A percentile compares a stretch with the other conserved stretches of the same genome.
Evolutionary conservation across 1,140 invertebrate species (phyloP).

Genomic region (Phymastichus coffea): DNA sequence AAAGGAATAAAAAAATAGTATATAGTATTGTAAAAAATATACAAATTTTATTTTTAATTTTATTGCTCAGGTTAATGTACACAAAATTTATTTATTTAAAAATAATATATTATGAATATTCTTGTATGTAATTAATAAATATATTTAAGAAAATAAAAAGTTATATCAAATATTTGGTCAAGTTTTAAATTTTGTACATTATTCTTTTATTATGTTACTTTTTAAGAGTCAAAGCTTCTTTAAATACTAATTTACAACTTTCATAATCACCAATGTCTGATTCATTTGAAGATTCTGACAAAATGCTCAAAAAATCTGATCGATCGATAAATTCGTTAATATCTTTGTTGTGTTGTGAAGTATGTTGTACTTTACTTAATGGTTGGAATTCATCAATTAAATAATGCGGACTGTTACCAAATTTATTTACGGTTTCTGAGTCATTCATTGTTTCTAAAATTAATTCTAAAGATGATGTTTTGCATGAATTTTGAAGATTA

Average conservation of each 20-base stretch:
- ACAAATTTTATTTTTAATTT: constrained; percentile 8
- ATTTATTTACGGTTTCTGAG: neutral
- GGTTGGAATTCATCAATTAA: too few species aligned
- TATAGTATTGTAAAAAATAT: neutral
- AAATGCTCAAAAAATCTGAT: constrained; percentile 1
- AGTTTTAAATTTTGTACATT: neutral
- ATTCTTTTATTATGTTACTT: neutral
- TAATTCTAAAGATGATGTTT: neutral
- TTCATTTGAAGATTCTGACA: constrained; percentile 19
- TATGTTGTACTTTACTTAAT: too few species aligned
- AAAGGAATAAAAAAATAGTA: constrained; percentile 22
- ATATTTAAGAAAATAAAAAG: neutral
- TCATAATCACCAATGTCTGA: constrained; percentile 10
- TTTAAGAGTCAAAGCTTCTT: constrained; percentile 11
- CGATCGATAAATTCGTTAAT: too few species aligned
- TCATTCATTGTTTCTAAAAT: neutral
- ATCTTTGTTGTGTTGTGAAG: too few species aligned
- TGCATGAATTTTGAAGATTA: neutral
- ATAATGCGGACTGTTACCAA: too few species aligned
- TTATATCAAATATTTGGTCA: neutral
- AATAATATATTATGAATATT: constrained; percentile 8
- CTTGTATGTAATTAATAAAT: neutral
- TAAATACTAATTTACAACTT: constrained; percentile 14
- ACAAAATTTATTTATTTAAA: too few species aligned
- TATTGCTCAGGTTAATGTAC: too few species aligned